Percentiles rank a stretch among this genome's conserved stretches.
phyloP scores from a whole-genome alignment of 2,113 vertebrate genomes.

The Corydoras sp. region DNA sequence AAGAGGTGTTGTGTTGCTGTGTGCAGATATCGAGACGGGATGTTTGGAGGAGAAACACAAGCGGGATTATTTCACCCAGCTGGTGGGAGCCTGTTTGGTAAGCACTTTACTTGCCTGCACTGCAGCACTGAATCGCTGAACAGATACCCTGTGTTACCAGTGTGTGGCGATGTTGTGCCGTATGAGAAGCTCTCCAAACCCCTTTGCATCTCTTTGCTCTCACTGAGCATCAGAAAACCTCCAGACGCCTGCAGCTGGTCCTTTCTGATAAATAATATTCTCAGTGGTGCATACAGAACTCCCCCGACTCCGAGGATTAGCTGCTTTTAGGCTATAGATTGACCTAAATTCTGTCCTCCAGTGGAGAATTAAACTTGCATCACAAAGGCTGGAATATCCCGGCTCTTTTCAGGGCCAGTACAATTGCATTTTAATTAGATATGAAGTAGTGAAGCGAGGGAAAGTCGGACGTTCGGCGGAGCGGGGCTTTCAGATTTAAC shows the following conservation, averaged over 20 bases:
- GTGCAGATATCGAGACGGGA: slow-evolving; percentile 89
- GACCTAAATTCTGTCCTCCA: slow-evolving; percentile 31
- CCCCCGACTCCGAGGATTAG: slow-evolving; percentile 36
- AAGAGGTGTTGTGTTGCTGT: not conserved
- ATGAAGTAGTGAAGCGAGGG: not conserved
- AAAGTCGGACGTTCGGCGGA: slow-evolving; percentile 15
- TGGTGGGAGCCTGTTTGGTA: slow-evolving; percentile 96
- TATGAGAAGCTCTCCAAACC: not conserved
- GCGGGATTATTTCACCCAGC: slow-evolving; percentile 90
- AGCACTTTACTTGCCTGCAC: slow-evolving; percentile 49
- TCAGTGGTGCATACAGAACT: slow-evolving; percentile 3
- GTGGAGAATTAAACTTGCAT: slow-evolving; percentile 24
- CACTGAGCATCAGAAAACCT: not conserved
- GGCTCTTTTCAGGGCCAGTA: not conserved
- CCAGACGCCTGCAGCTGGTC: slow-evolving; percentile 10
- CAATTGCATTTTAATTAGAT: slow-evolving; percentile 34
- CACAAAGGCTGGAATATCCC: slow-evolving; percentile 11
- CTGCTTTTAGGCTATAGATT: slow-evolving; percentile 28
- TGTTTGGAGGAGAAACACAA: slow-evolving; percentile 96
- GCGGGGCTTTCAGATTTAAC: not conserved
- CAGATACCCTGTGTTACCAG: slow-evolving; percentile 18
- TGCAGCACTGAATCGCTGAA: not conserved
- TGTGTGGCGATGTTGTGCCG: slow-evolving; percentile 42
- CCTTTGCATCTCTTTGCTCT: not conserved
- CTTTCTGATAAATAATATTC: slow-evolving; percentile 39